Evolutionary conservation across 2,797 vertebrate genomes (phyloP).

Genomic region (Steatocranus sp.): DNA sequence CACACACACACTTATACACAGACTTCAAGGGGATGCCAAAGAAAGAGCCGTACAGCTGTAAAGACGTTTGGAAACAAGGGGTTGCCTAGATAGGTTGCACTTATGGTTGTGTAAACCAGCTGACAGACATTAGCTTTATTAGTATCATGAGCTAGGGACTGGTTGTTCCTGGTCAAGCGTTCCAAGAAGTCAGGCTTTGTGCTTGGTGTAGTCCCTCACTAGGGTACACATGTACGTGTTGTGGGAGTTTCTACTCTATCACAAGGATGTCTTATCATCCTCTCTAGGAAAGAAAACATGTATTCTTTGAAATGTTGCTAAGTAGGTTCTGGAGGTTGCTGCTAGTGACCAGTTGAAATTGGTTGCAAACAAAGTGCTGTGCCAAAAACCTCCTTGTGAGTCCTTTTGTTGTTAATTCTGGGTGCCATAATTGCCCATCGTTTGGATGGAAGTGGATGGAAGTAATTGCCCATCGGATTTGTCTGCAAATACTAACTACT

Average conservation of each 20-base stretch:
- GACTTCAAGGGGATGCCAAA: not conserved
- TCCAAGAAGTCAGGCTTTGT: not conserved
- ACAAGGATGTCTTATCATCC: not conserved
- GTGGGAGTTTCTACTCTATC: not conserved
- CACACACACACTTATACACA: not conserved
- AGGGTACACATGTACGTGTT: not conserved
- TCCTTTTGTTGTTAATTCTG: not conserved
- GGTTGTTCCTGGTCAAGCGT: constrained; percentile 13
- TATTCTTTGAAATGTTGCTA: not conserved
- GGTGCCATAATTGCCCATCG: not conserved
- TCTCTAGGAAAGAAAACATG: not conserved
- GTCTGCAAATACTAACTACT: not conserved
- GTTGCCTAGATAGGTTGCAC: not conserved
- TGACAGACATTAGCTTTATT: constrained; percentile 49
- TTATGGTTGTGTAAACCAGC: constrained; percentile 18
- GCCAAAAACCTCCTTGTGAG: not conserved
- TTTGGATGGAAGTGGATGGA: not conserved
- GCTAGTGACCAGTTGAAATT: not conserved
- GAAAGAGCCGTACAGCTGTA: not conserved
- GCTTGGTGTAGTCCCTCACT: not conserved
- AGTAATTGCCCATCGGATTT: not conserved
- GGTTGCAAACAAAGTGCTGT: not conserved
- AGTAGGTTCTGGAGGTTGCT: not conserved
- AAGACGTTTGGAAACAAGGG: constrained; percentile 7
- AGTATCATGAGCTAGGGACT: constrained; percentile 41